phyloP scores from a whole-genome alignment of 2,888 invertebrate genomes.

The Nomada flava region DNA sequence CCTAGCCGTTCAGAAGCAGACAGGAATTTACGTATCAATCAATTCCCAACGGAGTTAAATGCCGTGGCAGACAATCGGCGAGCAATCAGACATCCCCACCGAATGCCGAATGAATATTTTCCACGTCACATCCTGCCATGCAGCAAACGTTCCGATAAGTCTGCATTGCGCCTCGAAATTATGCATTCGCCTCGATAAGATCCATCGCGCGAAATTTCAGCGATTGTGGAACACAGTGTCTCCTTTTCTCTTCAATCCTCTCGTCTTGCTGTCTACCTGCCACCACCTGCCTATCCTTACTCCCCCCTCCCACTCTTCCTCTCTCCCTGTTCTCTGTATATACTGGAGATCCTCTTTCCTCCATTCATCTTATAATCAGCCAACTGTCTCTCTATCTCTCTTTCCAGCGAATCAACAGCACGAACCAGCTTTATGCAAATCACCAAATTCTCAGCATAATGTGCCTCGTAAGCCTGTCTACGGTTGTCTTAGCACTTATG shows the following conservation, averaged over 20 bases:
- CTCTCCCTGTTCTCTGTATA: background rate
- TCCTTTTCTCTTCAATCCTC: slow-evolving; percentile 3
- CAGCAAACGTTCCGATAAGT: slow-evolving; percentile 41
- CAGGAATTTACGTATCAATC: slow-evolving; percentile 56
- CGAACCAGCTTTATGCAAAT: slow-evolving; percentile 73
- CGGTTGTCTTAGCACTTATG: slow-evolving; percentile 70
- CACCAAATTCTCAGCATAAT: slow-evolving; percentile 68
- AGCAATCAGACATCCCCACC: slow-evolving; percentile 36
- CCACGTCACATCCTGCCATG: slow-evolving; percentile 7
- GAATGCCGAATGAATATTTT: slow-evolving; percentile 36
- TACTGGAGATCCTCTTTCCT: slow-evolving; percentile 13
- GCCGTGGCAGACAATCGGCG: slow-evolving; percentile 31
- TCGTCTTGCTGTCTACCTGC: background rate
- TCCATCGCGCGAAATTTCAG: slow-evolving; percentile 73
- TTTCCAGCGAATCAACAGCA: slow-evolving; percentile 41
- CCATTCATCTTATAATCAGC: slow-evolving; percentile 42
- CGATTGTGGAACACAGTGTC: slow-evolving; percentile 35
- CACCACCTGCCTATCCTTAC: too few species aligned
- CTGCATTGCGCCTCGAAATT: slow-evolving; percentile 67
- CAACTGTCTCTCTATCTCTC: slow-evolving; percentile 29
- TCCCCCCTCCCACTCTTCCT: background rate
- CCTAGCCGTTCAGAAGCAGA: background rate
- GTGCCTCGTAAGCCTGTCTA: slow-evolving; percentile 62
- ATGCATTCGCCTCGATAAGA: slow-evolving; percentile 77
- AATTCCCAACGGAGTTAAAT: slow-evolving; percentile 46